These are phyloP conservation scores for Pteropus rufus DNA, from an alignment of 2,797 vertebrate species.

Conservation along the genomic window DNA sequence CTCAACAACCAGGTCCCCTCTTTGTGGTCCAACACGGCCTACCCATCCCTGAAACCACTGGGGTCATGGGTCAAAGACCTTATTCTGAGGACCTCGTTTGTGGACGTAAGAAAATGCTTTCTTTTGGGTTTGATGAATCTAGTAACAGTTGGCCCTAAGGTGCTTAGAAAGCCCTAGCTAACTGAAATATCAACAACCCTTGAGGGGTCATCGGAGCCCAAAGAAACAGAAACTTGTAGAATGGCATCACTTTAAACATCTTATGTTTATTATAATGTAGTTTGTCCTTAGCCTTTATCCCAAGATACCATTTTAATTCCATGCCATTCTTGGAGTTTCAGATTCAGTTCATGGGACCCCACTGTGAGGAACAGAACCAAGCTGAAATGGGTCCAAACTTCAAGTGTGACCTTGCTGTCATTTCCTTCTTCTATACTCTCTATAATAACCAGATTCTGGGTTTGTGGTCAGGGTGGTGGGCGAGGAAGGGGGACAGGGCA, in stretches of 20 bases:
- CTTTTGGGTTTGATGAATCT: neutral
- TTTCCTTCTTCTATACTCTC: neutral
- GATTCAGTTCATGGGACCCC: neutral
- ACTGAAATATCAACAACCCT: neutral
- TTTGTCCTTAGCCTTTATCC: neutral
- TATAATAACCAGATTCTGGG: neutral
- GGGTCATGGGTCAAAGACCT: conserved; percentile 87
- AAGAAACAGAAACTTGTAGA: conserved; percentile 29
- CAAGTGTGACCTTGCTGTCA: neutral
- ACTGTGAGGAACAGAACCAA: neutral
- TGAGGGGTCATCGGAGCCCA: neutral
- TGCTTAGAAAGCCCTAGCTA: neutral
- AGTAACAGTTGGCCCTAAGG: neutral
- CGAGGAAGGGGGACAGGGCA: neutral
- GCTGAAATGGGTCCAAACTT: neutral
- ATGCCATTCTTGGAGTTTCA: neutral
- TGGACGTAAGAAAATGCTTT: conserved; percentile 82
- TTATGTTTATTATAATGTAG: neutral
- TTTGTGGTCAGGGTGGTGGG: neutral
- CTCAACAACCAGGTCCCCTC: conserved; percentile 87
- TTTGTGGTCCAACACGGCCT: conserved; percentile 82
- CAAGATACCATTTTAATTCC: neutral
- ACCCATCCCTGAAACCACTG: conserved; percentile 87
- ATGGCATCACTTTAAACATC: neutral
- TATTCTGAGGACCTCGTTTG: conserved; percentile 84